Evolutionary conservation across 2,113 vertebrate species (phyloP).

Genomic region (Xiphophorus couchianus): DNA sequence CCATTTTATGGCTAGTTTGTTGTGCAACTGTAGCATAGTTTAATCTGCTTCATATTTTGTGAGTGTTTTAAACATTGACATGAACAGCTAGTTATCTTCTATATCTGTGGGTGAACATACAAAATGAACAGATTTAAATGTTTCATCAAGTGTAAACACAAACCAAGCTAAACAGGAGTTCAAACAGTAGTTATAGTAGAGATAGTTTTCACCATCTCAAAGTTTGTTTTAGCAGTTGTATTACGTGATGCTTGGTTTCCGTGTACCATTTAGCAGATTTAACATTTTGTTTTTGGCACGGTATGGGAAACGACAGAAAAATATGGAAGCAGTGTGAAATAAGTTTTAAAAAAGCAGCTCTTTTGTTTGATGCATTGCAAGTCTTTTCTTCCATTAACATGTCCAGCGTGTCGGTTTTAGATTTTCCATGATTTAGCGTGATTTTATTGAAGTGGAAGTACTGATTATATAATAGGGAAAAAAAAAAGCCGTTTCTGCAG

Average conservation of each 20-base stretch:
- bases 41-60: not conserved
- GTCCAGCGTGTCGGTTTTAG: not conserved
- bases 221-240: no score
- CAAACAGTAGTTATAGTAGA: no score
- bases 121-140: not conserved
- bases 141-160: not conserved
- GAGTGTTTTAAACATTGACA: constrained; percentile 15
- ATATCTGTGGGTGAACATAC: not conserved
- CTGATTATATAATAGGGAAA: not conserved
- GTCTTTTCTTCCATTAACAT: not conserved
- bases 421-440: not conserved
- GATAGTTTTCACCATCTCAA: no score
- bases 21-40: not conserved
- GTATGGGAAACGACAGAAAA: not conserved
- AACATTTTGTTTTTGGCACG: not conserved
- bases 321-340: not conserved
- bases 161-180: not conserved
- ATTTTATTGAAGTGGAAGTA: not conserved
- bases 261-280: not conserved
- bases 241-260: not conserved
- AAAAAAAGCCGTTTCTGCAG: not conserved
- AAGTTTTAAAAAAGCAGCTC: not conserved
- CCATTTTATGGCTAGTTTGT: constrained; percentile 19
- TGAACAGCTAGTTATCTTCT: constrained; percentile 11
- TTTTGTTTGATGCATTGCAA: not conserved